Evolutionary conservation across 1,140 invertebrate species (phyloP), one percentile per base, ranked within the genome.

Genomic region (Lepidotrigona ventralis): DNA sequence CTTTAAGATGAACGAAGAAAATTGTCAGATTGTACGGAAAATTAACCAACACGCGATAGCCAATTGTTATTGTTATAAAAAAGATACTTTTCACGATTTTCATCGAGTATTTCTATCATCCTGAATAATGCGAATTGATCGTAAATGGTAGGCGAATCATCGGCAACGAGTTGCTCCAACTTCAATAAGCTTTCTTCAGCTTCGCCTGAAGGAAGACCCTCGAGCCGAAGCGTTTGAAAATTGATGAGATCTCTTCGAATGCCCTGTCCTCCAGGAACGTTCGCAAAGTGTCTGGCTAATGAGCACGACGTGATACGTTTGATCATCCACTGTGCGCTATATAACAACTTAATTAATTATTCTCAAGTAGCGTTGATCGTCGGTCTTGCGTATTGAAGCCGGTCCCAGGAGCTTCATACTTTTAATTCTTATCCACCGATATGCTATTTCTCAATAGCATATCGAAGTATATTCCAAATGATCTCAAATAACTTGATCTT

Each of bases 301-400:
- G 72, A 88, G 26, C 58, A 51, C 63, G 72, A 86, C 73, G 53
- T 63, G 87, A 85, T 83, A 83, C 77, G 73, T 88, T 88, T 88
- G 79, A 83, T 88, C 83, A 58, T 85, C 76, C 84, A 79, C 76
- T 83, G 75, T 33, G 76, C 68, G 69, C 76, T 85, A 85, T 83
- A 85, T 83, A 88, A 88, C 86, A 73, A 83, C 73, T 85, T 80
- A 85, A 88, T 88, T 85, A 88, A 88, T 88, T 88, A 88, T 88
- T 88, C 77, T 88, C 80, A 88, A 88, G 87, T 88, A 88, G 84
- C 73, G 72, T 80, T 83, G 86, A 88, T 88, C 86, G 66, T 79
- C 64, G 66, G 63, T 71, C 64, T 71, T 73, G 78, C 72, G 78
- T 80, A 66, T 72, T 74, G 58, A 79, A 77, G 26, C 70, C 53